phyloP scores from a whole-genome alignment of 2,113 vertebrate species.

The Oryzias javanicus region DNA sequence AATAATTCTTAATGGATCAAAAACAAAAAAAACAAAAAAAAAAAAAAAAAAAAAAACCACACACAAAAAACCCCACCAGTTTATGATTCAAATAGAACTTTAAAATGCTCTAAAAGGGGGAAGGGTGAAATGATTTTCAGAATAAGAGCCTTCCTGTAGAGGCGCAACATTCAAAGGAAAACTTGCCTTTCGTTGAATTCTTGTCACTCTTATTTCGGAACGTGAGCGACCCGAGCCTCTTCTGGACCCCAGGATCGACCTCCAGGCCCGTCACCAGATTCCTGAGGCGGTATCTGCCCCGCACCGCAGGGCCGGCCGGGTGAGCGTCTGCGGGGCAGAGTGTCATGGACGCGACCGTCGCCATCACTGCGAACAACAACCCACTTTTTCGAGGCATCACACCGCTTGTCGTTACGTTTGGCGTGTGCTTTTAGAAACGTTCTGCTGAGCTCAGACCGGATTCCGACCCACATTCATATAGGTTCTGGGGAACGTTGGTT shows the following conservation, averaged over 20 bases:
- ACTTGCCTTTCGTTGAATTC: slow-evolving; percentile 1
- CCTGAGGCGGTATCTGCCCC: background rate
- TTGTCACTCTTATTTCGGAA: background rate
- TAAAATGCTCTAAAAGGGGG: no score
- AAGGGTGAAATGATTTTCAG: no score
- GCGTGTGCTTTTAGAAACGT: background rate
- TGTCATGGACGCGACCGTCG: background rate
- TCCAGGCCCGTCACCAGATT: background rate
- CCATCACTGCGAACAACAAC: background rate
- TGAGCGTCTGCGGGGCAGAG: background rate
- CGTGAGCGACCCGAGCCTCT: slow-evolving; percentile 6
- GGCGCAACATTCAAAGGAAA: no score
- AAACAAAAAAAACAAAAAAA: no score
- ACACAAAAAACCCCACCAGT: no score
- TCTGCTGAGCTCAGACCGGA: background rate
- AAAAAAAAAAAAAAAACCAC: no score
- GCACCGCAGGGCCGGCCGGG: background rate
- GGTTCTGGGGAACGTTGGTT: no score
- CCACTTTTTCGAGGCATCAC: slow-evolving; percentile 10
- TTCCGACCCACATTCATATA: no score
- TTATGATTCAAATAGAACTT: no score
- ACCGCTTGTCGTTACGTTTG: background rate
- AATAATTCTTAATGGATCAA: no score
- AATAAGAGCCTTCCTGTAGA: no score
- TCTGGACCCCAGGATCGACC: background rate